Evolutionary conservation across 2,888 invertebrate genomes (phyloP).

Genomic region (Hemithea aestivaria): DNA sequence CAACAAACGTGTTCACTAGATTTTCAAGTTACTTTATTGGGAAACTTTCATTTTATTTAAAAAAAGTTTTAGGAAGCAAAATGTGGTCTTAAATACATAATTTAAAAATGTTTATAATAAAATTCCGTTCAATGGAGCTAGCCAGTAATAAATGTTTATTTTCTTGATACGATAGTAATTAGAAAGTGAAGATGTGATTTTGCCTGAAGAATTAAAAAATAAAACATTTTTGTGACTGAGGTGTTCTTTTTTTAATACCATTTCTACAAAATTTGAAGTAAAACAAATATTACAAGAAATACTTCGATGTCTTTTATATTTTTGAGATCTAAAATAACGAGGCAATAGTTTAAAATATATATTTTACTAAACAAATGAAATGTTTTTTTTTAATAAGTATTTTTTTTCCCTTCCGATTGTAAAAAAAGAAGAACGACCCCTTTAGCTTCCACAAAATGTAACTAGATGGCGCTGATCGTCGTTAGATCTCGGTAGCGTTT

Average conservation of each 20-base stretch:
- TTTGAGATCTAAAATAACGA: background rate
- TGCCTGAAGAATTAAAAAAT: background rate
- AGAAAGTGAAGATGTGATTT: background rate
- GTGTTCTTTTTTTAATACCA: background rate
- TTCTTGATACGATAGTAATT: background rate
- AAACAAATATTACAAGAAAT: conserved; percentile 17
- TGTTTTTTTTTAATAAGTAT: background rate
- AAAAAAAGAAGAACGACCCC: background rate
- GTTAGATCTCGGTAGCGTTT: no score
- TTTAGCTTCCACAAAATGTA: no score
- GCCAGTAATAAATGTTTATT: background rate
- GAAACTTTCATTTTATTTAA: background rate
- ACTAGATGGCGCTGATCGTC: no score
- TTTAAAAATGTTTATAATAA: background rate
- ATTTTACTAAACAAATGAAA: background rate
- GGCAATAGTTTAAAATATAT: background rate
- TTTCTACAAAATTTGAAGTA: conserved; percentile 1
- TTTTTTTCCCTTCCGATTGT: background rate
- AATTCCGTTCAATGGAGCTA: background rate
- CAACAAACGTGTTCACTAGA: background rate
- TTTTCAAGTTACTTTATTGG: background rate
- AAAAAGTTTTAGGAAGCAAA: background rate
- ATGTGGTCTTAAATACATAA: background rate
- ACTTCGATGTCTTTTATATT: background rate
- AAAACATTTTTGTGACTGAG: background rate